These are phyloP conservation scores for Tachuris rubrigastra DNA, from an alignment of 2,113 vertebrate genomes.

Conservation along the genomic window DNA sequence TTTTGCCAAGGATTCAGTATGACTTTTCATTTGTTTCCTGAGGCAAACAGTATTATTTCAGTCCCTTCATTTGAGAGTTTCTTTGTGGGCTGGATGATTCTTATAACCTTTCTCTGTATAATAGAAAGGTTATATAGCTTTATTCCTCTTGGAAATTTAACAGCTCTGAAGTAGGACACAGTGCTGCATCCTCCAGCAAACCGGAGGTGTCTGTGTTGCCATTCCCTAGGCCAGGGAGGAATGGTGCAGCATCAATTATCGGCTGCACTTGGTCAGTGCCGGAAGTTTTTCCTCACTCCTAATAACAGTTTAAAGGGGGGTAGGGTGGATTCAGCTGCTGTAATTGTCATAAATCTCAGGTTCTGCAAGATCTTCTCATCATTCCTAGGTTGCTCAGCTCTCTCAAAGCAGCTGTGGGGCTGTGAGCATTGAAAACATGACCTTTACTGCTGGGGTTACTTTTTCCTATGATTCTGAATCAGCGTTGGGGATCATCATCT, in stretches of 20 bases:
- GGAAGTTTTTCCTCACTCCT: not conserved
- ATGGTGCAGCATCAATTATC: not conserved
- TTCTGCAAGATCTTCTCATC: not conserved
- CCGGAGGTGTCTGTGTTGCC: not conserved
- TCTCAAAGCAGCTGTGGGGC: not conserved
- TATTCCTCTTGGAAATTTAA: not conserved
- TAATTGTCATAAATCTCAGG: not conserved
- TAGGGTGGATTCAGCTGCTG: not conserved
- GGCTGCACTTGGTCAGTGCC: not conserved
- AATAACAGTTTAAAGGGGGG: not conserved
- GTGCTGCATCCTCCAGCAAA: not conserved
- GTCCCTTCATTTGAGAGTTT: not conserved
- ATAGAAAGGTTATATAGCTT: not conserved
- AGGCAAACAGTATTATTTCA: not conserved
- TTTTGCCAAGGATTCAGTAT: not conserved
- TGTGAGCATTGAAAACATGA: not conserved
- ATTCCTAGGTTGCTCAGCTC: not conserved
- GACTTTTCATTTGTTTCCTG: not conserved
- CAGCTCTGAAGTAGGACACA: not conserved
- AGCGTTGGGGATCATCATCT: fast-evolving
- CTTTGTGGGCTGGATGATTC: not conserved
- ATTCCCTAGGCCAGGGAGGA: not conserved
- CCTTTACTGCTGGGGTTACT: not conserved
- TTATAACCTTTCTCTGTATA: not conserved
- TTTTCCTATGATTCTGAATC: not conserved